Conservation (phyloP, 53 echinoderm and acorn worm genomes). For the Actinopyga echinites region DNA sequence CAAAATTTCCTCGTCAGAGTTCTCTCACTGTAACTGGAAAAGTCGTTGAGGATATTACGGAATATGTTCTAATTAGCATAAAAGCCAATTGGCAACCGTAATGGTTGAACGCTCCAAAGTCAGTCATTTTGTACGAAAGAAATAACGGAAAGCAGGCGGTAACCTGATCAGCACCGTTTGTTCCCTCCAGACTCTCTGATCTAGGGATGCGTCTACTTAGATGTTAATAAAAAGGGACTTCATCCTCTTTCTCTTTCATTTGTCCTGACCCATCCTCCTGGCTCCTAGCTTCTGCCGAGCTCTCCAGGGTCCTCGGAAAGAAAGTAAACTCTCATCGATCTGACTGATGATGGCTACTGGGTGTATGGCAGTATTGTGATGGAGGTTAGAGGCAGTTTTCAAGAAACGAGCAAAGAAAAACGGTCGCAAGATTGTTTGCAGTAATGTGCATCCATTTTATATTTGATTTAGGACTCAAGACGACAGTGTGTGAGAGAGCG, state of each 20-base stretch:
- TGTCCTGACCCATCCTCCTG: neutral
- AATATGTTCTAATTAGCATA: conserved; percentile 19
- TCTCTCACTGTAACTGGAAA: too few species aligned
- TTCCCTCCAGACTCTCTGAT: conserved; percentile 5
- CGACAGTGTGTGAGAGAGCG: conserved; percentile 22
- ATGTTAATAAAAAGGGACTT: neutral
- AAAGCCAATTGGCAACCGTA: conserved; percentile 25
- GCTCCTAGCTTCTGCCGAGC: neutral
- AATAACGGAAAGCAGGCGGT: conserved; percentile 2
- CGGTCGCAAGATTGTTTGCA: too few species aligned
- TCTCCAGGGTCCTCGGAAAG: conserved; percentile 11
- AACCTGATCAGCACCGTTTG: neutral
- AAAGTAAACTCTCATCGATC: neutral
- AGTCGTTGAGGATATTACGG: neutral
- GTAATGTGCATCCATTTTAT: neutral
- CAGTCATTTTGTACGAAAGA: conserved; percentile 3
- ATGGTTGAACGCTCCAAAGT: neutral
- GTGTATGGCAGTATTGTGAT: too few species aligned
- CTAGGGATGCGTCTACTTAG: neutral
- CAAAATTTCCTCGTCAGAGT: too few species aligned
- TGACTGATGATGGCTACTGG: conserved; percentile 4
- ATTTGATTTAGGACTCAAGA: conserved; percentile 21
- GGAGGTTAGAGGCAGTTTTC: too few species aligned
- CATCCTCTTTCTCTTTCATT: neutral
- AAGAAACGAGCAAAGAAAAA: too few species aligned